phyloP scores from a whole-genome alignment of 2,888 invertebrate genomes.

The Apamea sordens region DNA sequence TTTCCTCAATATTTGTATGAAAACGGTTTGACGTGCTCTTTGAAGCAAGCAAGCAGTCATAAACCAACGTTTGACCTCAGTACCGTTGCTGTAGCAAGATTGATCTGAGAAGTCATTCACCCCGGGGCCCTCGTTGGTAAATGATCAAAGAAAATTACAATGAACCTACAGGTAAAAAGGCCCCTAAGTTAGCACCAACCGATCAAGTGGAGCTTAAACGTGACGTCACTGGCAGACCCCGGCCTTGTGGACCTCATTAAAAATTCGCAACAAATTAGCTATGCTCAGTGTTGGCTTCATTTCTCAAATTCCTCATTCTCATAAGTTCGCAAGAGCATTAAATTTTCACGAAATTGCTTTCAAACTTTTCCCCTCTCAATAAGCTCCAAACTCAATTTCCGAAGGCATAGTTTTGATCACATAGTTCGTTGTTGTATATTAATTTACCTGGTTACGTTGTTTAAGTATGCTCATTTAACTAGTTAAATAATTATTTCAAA shows the following conservation, averaged over 20 bases:
- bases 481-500: slow-evolving; percentile 47
- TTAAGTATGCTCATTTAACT: slow-evolving; percentile 56
- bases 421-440: slow-evolving; percentile 78
- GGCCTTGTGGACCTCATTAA: slow-evolving; percentile 77
- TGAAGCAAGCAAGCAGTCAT: background rate
- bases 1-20: slow-evolving; percentile 22
- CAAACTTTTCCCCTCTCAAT: slow-evolving; percentile 87
- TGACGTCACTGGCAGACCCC: slow-evolving; percentile 57
- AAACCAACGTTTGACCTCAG: slow-evolving; percentile 26
- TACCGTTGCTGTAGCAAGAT: slow-evolving; percentile 6
- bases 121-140: slow-evolving; percentile 3
- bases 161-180: slow-evolving; percentile 12
- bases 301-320: slow-evolving; percentile 86
- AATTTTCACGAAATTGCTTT: slow-evolving; percentile 89
- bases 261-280: slow-evolving; percentile 87
- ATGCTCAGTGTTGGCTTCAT: slow-evolving; percentile 86
- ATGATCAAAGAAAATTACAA: slow-evolving; percentile 46
- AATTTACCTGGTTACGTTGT: slow-evolving; percentile 75
- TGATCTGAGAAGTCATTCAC: slow-evolving; percentile 20
- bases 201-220: slow-evolving; percentile 48
- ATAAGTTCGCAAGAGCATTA: slow-evolving; percentile 86
- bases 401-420: slow-evolving; percentile 84
- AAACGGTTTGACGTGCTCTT: slow-evolving; percentile 4
- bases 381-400: slow-evolving; percentile 84
- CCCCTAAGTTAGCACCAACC: slow-evolving; percentile 37